These are phyloP conservation scores for Bibio marci DNA, from an alignment of 2,888 invertebrate genomes.

Conservation along the genomic window DNA sequence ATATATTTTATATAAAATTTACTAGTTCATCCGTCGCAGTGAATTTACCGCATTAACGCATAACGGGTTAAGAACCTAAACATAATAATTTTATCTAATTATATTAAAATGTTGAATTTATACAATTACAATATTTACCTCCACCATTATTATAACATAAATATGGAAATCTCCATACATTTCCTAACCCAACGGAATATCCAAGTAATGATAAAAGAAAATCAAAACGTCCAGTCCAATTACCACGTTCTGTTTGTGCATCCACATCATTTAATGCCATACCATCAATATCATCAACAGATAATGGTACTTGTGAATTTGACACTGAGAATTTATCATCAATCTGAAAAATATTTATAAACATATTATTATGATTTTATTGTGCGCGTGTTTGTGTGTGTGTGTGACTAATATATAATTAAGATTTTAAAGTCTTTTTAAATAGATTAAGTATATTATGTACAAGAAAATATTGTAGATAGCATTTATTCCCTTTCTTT, in stretches of 20 bases:
- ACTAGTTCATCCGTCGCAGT: too few species aligned
- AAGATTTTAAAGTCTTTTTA: too few species aligned
- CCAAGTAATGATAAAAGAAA: conserved; percentile 53
- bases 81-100: too few species aligned
- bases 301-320: conserved; percentile 31
- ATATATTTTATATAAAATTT: too few species aligned
- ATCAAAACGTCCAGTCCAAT: conserved; percentile 60
- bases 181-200: conserved; percentile 56
- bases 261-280: conserved; percentile 16
- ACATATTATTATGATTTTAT: too few species aligned
- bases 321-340: conserved; percentile 31
- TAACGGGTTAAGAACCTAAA: too few species aligned
- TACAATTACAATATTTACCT: conserved; percentile 28
- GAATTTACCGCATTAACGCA: too few species aligned
- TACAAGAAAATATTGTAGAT: too few species aligned
- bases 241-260: conserved; percentile 41
- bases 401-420: too few species aligned
- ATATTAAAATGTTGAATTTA: background rate
- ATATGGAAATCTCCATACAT: conserved; percentile 61
- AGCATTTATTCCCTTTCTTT: too few species aligned
- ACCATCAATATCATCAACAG: conserved; percentile 10
- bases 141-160: conserved; percentile 62
- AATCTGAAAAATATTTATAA: conserved; percentile 23
- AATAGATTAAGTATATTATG: too few species aligned
- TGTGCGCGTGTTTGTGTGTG: too few species aligned